These are phyloP conservation scores for Apostichopus parvimensis DNA, from an alignment of 35 echinoderm and acorn worm genomes.

Conservation along the genomic window DNA sequence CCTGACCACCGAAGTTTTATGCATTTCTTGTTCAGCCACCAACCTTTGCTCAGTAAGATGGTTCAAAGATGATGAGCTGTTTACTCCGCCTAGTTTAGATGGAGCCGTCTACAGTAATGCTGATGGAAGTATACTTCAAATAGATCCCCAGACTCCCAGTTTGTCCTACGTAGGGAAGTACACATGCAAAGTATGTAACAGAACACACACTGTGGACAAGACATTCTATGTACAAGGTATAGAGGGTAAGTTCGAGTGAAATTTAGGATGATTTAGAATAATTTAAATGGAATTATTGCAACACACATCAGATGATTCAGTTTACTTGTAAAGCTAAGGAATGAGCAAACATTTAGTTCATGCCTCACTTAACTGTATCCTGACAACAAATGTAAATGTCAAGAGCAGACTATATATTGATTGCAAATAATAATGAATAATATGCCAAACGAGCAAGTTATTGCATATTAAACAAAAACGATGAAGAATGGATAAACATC, in stretches of 20 bases:
- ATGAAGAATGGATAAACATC: too few species aligned
- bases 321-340: too few species aligned
- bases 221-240: background rate
- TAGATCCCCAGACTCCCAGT: background rate
- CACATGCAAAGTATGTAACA: constrained; percentile 7
- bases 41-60: constrained; percentile 11
- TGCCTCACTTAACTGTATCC: too few species aligned
- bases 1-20: background rate
- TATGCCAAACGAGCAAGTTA: too few species aligned
- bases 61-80: background rate
- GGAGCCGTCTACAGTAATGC: background rate
- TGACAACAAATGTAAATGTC: too few species aligned
- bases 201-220: background rate
- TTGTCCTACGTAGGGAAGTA: background rate
- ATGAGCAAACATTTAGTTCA: too few species aligned
- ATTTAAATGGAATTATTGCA: too few species aligned
- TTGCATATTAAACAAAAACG: too few species aligned
- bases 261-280: background rate
- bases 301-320: too few species aligned
- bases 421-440: too few species aligned
- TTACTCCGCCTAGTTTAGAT: background rate
- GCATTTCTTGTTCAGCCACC: constrained; percentile 11
- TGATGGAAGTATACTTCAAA: background rate
- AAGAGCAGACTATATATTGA: too few species aligned
- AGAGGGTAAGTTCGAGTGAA: background rate